Percentiles rank a stretch among this genome's conserved stretches.
Evolutionary conservation across 2,888 invertebrate genomes (phyloP).

Genomic region (Boloria euphrosyne): DNA sequence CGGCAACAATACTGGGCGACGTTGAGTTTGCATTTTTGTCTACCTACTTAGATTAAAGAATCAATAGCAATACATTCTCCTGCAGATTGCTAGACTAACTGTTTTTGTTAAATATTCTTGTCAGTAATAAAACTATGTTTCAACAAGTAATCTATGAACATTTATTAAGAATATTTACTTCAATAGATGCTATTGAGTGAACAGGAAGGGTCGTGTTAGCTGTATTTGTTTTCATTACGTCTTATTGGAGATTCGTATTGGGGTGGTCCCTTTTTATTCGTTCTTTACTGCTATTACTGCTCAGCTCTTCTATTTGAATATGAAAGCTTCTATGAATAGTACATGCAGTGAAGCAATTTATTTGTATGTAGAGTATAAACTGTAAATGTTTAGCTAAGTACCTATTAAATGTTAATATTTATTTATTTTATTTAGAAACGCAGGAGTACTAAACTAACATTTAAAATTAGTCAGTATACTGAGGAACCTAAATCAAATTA

Average conservation of each 20-base stretch:
- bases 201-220: slow-evolving; percentile 36
- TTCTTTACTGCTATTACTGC: slow-evolving; percentile 31
- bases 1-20: slow-evolving; percentile 64
- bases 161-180: slow-evolving; percentile 22
- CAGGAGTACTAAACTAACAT: too few relatives aligned
- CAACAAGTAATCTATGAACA: slow-evolving; percentile 4
- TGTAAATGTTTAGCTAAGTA: too few relatives aligned
- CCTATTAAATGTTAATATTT: too few relatives aligned
- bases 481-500: too few relatives aligned
- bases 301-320: slow-evolving; percentile 36
- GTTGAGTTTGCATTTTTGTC: slow-evolving; percentile 71
- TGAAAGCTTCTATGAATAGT: slow-evolving; percentile 32
- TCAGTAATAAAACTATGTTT: neutral
- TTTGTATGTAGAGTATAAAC: neutral
- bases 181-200: slow-evolving; percentile 28
- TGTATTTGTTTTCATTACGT: slow-evolving; percentile 44
- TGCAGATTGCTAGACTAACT: neutral
- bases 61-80: too few relatives aligned
- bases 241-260: slow-evolving; percentile 35
- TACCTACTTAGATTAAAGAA: slow-evolving; percentile 33
- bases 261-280: slow-evolving; percentile 36
- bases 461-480: too few relatives aligned
- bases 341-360: slow-evolving; percentile 20
- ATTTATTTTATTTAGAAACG: too few relatives aligned
- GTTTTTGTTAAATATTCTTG: neutral